phyloP scores from a whole-genome alignment of 1,140 invertebrate species.

The Eulimnadia texana region DNA sequence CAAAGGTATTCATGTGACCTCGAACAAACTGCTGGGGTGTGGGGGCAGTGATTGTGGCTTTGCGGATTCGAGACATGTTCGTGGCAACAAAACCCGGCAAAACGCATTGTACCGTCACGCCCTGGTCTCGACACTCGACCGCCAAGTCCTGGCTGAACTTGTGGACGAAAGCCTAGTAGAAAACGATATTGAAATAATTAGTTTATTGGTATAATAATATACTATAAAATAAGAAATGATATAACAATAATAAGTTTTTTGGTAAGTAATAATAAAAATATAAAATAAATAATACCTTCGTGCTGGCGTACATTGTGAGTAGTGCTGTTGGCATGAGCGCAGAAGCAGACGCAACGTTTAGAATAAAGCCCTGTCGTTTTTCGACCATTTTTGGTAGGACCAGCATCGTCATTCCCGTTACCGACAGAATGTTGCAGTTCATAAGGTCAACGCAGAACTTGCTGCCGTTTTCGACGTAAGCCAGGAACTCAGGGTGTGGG shows the following conservation, averaged over 20 bases:
- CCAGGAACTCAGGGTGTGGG: conserved; percentile 47
- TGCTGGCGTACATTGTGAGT: conserved; percentile 71
- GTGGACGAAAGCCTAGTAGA: conserved; percentile 63
- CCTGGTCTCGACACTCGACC: conserved; percentile 57
- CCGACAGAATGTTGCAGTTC: conserved; percentile 52
- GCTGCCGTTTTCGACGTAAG: neutral
- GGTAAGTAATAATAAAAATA: too few species aligned
- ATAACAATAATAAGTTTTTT: too few species aligned
- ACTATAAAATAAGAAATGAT: too few species aligned
- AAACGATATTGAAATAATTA: too few species aligned
- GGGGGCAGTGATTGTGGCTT: conserved; percentile 60
- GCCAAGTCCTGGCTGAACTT: conserved; percentile 67
- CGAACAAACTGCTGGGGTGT: conserved; percentile 59
- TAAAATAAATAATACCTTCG: conserved; percentile 46
- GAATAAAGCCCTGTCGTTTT: conserved; percentile 65
- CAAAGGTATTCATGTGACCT: conserved; percentile 57
- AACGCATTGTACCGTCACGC: conserved; percentile 70
- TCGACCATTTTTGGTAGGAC: conserved; percentile 82
- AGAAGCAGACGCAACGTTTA: conserved; percentile 81
- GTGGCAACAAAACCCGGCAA: conserved; percentile 79
- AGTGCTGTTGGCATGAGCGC: conserved; percentile 65
- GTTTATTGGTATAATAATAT: too few species aligned
- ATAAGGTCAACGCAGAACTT: conserved; percentile 39
- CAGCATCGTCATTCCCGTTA: conserved; percentile 64
- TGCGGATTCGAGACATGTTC: conserved; percentile 78